phyloP scores from a whole-genome alignment of 2,113 vertebrate genomes.

The Poeciliopsis retropinna region DNA sequence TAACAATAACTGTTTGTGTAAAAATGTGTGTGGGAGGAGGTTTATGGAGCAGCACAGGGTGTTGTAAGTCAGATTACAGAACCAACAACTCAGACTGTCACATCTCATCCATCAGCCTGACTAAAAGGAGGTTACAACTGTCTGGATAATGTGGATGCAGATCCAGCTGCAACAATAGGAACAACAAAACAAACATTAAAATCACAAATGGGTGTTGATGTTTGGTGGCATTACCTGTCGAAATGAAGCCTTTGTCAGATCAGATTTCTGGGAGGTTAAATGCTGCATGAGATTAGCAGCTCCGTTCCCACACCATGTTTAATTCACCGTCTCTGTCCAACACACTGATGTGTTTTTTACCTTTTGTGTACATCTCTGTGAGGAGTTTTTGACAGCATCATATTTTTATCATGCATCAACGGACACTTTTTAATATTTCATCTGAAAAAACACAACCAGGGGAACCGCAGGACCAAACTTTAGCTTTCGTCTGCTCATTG shows the following conservation, averaged over 20 bases:
- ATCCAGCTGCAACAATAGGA: neutral
- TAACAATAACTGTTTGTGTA: neutral
- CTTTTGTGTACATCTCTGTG: constrained; percentile 5
- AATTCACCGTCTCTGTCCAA: constrained; percentile 27
- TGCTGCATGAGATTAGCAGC: constrained; percentile 11
- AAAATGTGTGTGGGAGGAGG: neutral
- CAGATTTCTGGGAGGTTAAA: constrained; percentile 26
- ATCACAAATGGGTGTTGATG: neutral
- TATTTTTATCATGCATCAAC: constrained; percentile 43
- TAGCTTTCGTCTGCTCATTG: constrained; percentile 29
- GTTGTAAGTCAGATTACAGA: neutral
- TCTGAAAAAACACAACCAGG: constrained; percentile 6
- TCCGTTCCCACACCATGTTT: constrained; percentile 3
- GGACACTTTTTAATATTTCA: constrained; percentile 11
- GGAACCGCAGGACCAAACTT: constrained; percentile 40
- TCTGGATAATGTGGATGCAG: neutral
- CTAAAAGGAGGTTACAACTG: neutral
- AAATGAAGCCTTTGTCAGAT: neutral
- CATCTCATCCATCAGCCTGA: neutral
- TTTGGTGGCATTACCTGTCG: neutral
- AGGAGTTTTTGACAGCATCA: constrained; percentile 34
- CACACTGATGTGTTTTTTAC: neutral
- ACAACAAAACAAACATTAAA: neutral
- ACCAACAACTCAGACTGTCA: neutral
- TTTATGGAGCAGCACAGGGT: neutral